Conservation (phyloP, 30 jellyfish, hydroid and myxozoan genomes). For the Nemopilema nomurai region DNA sequence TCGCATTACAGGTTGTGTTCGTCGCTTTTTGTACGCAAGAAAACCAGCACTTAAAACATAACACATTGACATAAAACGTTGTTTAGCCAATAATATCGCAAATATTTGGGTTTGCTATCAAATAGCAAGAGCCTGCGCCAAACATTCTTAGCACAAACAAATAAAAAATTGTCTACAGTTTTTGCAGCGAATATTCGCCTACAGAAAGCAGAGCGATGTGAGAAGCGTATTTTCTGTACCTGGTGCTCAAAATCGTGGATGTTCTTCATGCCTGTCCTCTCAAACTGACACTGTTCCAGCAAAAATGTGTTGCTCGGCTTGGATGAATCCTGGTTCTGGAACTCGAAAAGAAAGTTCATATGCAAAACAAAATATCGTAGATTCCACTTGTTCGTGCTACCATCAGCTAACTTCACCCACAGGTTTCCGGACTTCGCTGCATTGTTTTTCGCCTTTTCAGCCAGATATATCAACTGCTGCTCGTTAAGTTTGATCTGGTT, state of each 20-base stretch:
- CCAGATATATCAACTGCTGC: conserved; percentile 53
- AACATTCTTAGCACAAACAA: neutral
- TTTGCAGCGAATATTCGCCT: too few relatives aligned
- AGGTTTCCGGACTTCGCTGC: conserved; percentile 62
- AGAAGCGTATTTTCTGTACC: conserved; percentile 50
- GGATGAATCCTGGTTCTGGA: conserved; percentile 48
- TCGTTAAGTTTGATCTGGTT: conserved; percentile 38
- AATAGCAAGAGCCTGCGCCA: neutral
- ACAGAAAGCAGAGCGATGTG: too few relatives aligned
- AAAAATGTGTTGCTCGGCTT: conserved; percentile 47
- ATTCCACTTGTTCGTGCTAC: conserved; percentile 58
- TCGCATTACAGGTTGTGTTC: neutral
- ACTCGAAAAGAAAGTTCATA: conserved; percentile 66
- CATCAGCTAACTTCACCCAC: conserved; percentile 48
- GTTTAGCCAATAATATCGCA: neutral
- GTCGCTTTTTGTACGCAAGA: neutral
- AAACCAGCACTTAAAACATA: neutral
- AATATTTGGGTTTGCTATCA: neutral
- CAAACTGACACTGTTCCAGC: conserved; percentile 71
- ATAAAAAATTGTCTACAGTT: too few relatives aligned
- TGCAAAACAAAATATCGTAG: conserved; percentile 59
- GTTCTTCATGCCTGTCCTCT: conserved; percentile 58
- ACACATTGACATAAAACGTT: neutral
- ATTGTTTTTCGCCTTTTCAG: conserved; percentile 64
- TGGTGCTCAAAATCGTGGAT: conserved; percentile 67